These are phyloP conservation scores for Camponotus fellah DNA, from an alignment of 2,888 invertebrate species.

Conservation along the genomic window DNA sequence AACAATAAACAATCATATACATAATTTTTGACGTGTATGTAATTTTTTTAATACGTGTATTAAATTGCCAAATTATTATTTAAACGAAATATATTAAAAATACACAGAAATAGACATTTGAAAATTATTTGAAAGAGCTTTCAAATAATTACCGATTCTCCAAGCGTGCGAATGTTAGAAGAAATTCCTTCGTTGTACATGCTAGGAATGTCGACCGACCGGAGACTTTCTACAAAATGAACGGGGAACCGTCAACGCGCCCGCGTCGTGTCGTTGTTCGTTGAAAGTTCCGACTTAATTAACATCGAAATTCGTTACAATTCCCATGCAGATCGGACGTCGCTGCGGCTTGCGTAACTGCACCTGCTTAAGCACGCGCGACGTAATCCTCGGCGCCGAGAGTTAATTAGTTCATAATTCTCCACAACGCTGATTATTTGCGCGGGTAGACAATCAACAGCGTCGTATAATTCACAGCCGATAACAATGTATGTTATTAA, in stretches of 20 bases:
- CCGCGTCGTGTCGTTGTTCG: constrained; percentile 11
- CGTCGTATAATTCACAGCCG: not conserved
- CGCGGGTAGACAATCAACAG: constrained; percentile 18
- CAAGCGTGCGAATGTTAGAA: not conserved
- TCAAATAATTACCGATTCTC: not conserved
- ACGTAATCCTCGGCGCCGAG: constrained; percentile 27
- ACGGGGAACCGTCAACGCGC: constrained; percentile 14
- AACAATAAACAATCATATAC: not conserved
- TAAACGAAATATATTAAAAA: not conserved
- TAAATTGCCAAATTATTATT: not conserved
- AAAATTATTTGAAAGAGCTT: not conserved
- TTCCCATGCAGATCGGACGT: constrained; percentile 25
- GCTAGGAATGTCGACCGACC: not conserved
- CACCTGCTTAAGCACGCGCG: constrained; percentile 28
- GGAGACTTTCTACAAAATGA: constrained; percentile 31
- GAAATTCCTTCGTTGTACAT: constrained; percentile 8
- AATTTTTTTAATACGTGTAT: not conserved
- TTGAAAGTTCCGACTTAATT: constrained; percentile 42
- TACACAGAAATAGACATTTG: not conserved
- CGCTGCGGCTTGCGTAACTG: constrained; percentile 39
- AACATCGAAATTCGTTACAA: constrained; percentile 51
- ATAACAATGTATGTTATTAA: not conserved
- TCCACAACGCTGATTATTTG: constrained; percentile 45
- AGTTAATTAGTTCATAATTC: constrained; percentile 55
- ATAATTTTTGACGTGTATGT: not conserved